phyloP scores from a whole-genome alignment of 1,140 invertebrate species.

The Dendroctonus ponderosae region DNA sequence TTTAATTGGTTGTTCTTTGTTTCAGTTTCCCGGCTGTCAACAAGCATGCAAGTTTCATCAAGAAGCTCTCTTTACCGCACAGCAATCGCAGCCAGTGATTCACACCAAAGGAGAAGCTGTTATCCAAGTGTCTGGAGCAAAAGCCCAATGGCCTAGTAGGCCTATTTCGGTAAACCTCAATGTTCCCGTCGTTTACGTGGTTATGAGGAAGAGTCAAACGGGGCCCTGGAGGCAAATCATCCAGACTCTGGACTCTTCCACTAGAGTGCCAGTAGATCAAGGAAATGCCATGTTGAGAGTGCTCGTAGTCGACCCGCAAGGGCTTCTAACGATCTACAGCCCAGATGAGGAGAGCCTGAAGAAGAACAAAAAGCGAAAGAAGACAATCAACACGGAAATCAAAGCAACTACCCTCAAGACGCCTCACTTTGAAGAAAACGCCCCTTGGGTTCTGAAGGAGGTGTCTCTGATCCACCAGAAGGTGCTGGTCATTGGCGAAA shows the following conservation, averaged over 20 bases:
- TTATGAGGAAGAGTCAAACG: slow-evolving; percentile 61
- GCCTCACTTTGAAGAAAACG: slow-evolving; percentile 51
- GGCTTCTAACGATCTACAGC: slow-evolving; percentile 66
- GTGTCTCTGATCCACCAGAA: slow-evolving; percentile 69
- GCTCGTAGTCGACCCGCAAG: slow-evolving; percentile 63
- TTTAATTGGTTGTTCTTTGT: slow-evolving; percentile 42
- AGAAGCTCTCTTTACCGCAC: slow-evolving; percentile 56
- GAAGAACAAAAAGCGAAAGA: slow-evolving; percentile 51
- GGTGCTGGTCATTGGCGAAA: slow-evolving; percentile 71
- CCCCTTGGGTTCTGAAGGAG: slow-evolving; percentile 62
- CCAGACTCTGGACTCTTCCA: slow-evolving; percentile 61
- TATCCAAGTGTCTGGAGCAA: slow-evolving; percentile 57
- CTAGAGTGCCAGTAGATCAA: slow-evolving; percentile 58
- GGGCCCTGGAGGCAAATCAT: slow-evolving; percentile 67
- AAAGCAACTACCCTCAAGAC: slow-evolving; percentile 59
- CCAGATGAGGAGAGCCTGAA: slow-evolving; percentile 55
- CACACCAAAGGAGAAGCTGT: slow-evolving; percentile 66
- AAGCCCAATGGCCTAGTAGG: slow-evolving; percentile 61
- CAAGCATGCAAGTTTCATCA: slow-evolving; percentile 67
- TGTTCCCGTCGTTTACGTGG: slow-evolving; percentile 64
- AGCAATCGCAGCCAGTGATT: slow-evolving; percentile 64
- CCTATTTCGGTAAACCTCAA: slow-evolving; percentile 53
- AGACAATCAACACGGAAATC: slow-evolving; percentile 59
- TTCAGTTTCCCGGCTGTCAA: slow-evolving; percentile 68
- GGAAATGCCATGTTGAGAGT: slow-evolving; percentile 62